phyloP scores from a whole-genome alignment of 2,888 invertebrate genomes.

The Heliconius sara region DNA sequence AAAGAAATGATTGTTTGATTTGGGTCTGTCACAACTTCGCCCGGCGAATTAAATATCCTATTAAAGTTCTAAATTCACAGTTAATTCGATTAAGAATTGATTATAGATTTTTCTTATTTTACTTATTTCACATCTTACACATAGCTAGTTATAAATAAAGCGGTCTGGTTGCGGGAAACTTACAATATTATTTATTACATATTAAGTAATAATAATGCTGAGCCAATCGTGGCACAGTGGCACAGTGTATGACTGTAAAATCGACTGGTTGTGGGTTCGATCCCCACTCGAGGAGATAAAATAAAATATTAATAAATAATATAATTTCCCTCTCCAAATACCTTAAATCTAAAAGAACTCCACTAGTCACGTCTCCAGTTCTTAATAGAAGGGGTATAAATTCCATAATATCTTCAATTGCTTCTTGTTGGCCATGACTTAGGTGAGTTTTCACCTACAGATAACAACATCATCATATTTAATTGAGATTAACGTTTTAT shows the following conservation, averaged over 20 bases:
- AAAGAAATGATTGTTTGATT: conserved; percentile 25
- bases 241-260: no score
- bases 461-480: background rate
- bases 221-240: no score
- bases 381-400: conserved; percentile 60
- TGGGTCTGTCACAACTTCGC: background rate
- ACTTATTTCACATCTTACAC: no score
- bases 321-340: conserved; percentile 44
- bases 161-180: no score
- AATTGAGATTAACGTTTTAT: background rate
- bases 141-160: no score
- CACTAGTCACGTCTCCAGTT: conserved; percentile 64
- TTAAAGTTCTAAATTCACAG: background rate
- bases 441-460: conserved; percentile 62
- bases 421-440: conserved; percentile 54
- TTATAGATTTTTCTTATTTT: background rate
- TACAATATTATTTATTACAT: no score
- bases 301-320: no score
- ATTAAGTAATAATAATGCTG: no score
- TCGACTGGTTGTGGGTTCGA: no score
- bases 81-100: no score
- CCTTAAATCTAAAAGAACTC: conserved; percentile 66
- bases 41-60: background rate
- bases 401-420: conserved; percentile 61
- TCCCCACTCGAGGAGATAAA: no score